A percentile compares a stretch with the other conserved stretches of the same genome.
Conservation (phyloP, 2,888 invertebrate species). For the Morpho helenor region DNA sequence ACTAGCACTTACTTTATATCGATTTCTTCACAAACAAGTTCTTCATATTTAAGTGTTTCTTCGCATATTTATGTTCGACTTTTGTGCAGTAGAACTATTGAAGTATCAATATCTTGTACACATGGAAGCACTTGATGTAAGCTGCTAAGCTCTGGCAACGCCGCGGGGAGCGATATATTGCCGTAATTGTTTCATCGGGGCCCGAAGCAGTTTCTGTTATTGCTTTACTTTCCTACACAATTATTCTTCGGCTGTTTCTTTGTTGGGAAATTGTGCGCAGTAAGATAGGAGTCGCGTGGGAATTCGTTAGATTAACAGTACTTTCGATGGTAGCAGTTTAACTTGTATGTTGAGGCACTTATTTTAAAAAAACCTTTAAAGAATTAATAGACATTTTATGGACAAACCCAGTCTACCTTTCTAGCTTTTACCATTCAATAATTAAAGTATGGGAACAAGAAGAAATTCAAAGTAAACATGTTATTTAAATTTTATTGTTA, state of each 20-base stretch:
- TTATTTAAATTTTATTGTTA: too few relatives aligned
- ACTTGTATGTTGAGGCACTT: not conserved
- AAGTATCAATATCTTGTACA: not conserved
- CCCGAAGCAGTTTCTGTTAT: slow-evolving; percentile 12
- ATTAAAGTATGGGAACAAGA: too few relatives aligned
- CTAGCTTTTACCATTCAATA: too few relatives aligned
- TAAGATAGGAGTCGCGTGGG: not conserved
- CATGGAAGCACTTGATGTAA: not conserved
- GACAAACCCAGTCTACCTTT: too few relatives aligned
- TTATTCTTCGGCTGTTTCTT: slow-evolving; percentile 15
- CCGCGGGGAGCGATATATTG: slow-evolving; percentile 21
- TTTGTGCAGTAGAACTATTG: too few relatives aligned
- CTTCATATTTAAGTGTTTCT: too few relatives aligned
- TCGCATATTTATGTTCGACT: too few relatives aligned
- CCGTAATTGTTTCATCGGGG: slow-evolving; percentile 26
- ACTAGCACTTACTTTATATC: too few relatives aligned
- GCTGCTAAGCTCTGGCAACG: not conserved
- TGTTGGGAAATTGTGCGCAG: slow-evolving; percentile 8
- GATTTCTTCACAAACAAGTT: too few relatives aligned
- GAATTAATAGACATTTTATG: too few relatives aligned
- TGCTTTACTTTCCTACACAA: slow-evolving; percentile 15
- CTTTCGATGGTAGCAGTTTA: not conserved
- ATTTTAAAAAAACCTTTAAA: too few relatives aligned
- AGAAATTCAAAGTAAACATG: too few relatives aligned
- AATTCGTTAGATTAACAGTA: slow-evolving; percentile 1